Percentiles rank a stretch among this genome's conserved stretches.
These are phyloP conservation scores for Pelusios castaneus DNA, from an alignment of 2,113 vertebrate species.

Conservation along the genomic window DNA sequence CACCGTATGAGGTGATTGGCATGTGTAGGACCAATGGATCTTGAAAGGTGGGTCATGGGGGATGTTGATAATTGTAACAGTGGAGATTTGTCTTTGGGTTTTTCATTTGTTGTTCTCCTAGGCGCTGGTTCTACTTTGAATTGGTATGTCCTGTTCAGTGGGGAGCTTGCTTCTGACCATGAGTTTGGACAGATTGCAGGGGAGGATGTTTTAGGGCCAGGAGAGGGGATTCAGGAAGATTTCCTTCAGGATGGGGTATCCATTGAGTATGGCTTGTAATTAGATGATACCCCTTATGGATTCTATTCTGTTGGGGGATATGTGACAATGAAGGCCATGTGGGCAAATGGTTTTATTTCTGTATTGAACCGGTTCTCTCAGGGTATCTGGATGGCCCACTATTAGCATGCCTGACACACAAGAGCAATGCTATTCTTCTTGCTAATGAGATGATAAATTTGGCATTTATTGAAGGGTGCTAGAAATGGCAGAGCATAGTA, in stretches of 20 bases:
- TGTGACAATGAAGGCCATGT: neutral
- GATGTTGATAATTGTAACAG: neutral
- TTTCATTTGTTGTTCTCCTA: neutral
- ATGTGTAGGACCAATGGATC: neutral
- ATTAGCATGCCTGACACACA: neutral
- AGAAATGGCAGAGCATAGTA: neutral
- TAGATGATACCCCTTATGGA: neutral
- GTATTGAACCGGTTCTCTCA: neutral
- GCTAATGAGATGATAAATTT: neutral
- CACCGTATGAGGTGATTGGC: neutral
- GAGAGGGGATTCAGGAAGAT: neutral
- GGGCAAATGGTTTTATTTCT: constrained; percentile 32
- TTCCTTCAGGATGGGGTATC: neutral
- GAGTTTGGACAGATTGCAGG: neutral
- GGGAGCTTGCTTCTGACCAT: neutral
- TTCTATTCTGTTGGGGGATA: neutral
- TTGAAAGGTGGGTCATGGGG: neutral
- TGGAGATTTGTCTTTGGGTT: neutral
- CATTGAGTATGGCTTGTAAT: neutral
- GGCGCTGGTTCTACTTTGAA: neutral
- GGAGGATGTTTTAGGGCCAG: neutral
- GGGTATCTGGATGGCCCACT: neutral
- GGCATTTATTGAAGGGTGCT: neutral
- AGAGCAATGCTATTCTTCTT: neutral
- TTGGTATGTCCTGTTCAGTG: neutral